Evolutionary conservation across 2,888 invertebrate species (phyloP).

Genomic region (Epistrophella euchroma): DNA sequence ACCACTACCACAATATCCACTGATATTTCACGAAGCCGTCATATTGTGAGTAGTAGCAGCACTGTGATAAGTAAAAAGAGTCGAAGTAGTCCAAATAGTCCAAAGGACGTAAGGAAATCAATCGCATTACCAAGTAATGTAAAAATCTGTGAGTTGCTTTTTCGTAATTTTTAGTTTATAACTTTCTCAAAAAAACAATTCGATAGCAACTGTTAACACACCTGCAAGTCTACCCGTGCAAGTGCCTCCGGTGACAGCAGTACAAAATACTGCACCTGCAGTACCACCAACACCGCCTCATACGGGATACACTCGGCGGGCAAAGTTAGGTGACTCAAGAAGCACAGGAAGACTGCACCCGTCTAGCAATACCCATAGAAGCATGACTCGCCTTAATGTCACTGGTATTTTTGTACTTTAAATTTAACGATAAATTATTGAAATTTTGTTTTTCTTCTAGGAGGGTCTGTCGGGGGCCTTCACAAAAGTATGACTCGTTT

Average conservation of each 20-base stretch:
- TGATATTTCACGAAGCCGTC: conserved; percentile 58
- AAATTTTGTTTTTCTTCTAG: conserved; percentile 33
- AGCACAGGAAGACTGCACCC: conserved; percentile 90
- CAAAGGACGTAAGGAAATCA: conserved; percentile 77
- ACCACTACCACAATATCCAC: conserved; percentile 53
- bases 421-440: not conserved
- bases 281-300: conserved; percentile 82
- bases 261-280: conserved; percentile 34
- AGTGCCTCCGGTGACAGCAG: conserved; percentile 22
- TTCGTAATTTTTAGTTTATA: not conserved
- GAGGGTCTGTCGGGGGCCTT: conserved; percentile 90
- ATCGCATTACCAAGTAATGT: conserved; percentile 77
- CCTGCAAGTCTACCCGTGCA: conserved; percentile 67
- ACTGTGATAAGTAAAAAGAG: conserved; percentile 78
- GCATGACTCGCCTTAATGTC: conserved; percentile 91
- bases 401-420: conserved; percentile 84
- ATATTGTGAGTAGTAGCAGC: conserved; percentile 64
- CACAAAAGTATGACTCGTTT: conserved; percentile 93
- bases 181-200: not conserved
- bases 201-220: conserved; percentile 77
- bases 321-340: conserved; percentile 90
- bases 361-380: conserved; percentile 89
- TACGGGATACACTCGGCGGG: conserved; percentile 85
- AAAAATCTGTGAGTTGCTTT: conserved; percentile 79
- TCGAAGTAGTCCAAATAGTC: conserved; percentile 80